These are phyloP conservation scores for Chironomus tentans DNA, from an alignment of 2,888 invertebrate species.

Conservation along the genomic window DNA sequence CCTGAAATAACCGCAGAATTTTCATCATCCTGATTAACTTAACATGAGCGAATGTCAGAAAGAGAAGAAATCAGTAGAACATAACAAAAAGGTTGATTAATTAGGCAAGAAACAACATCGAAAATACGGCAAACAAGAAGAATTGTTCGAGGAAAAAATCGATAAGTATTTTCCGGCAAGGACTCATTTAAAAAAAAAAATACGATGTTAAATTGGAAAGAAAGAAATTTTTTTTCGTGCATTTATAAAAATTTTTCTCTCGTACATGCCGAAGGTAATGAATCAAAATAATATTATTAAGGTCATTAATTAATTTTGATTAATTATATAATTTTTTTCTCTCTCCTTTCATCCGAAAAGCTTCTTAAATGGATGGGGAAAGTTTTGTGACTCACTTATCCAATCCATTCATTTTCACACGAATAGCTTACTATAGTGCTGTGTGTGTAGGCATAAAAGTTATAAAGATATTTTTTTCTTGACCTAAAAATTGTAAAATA, in stretches of 20 bases:
- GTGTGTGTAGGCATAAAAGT: no score
- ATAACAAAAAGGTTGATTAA: neutral
- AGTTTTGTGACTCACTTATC: no score
- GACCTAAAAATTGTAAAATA: no score
- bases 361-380: no score
- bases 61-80: neutral
- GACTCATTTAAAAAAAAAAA: neutral
- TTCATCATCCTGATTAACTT: no score
- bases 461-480: no score
- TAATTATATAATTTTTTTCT: neutral
- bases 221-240: neutral
- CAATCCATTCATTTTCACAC: no score
- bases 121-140: neutral
- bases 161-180: conserved; percentile 24
- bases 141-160: conserved; percentile 16
- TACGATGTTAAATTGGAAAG: neutral
- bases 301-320: neutral
- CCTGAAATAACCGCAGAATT: no score
- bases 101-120: neutral
- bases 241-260: no score
- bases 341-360: no score
- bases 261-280: neutral
- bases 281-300: neutral
- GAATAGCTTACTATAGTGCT: no score
- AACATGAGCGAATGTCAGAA: no score